phyloP scores from a whole-genome alignment of 2,113 vertebrate genomes.

The Rattus rattus region DNA sequence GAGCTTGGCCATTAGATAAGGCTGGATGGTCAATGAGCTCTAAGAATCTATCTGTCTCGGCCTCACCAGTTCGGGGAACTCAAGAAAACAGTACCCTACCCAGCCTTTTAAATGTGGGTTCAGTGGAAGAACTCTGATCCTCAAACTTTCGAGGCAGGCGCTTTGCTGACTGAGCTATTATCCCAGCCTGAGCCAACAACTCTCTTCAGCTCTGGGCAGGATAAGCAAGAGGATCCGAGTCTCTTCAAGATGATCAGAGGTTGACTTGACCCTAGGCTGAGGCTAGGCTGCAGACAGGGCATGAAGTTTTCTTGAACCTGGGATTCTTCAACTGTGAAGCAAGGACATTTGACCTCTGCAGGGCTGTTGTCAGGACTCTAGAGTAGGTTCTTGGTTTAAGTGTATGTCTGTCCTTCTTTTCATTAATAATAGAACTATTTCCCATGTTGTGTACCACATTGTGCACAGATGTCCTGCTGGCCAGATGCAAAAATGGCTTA shows the following conservation, averaged over 20 bases:
- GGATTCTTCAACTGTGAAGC: background rate
- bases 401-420: too few relatives aligned
- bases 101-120: background rate
- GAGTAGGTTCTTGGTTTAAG: rapidly evolving
- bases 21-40: background rate
- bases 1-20: background rate
- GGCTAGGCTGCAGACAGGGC: background rate
- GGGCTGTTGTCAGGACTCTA: background rate
- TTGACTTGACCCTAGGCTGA: rapidly evolving
- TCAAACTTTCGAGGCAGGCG: too few relatives aligned
- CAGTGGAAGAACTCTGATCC: background rate
- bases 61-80: background rate
- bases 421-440: background rate
- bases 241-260: background rate
- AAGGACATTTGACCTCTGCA: too few relatives aligned
- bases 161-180: too few relatives aligned
- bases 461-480: background rate
- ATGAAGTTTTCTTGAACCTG: background rate
- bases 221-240: too few relatives aligned
- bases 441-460: rapidly evolving
- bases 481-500: rapidly evolving
- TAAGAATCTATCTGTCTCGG: background rate
- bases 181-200: background rate
- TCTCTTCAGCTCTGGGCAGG: background rate
- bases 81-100: too few relatives aligned